These are phyloP conservation scores for Acropternis orthonyx DNA, from an alignment of 2,797 vertebrate genomes.

Conservation along the genomic window DNA sequence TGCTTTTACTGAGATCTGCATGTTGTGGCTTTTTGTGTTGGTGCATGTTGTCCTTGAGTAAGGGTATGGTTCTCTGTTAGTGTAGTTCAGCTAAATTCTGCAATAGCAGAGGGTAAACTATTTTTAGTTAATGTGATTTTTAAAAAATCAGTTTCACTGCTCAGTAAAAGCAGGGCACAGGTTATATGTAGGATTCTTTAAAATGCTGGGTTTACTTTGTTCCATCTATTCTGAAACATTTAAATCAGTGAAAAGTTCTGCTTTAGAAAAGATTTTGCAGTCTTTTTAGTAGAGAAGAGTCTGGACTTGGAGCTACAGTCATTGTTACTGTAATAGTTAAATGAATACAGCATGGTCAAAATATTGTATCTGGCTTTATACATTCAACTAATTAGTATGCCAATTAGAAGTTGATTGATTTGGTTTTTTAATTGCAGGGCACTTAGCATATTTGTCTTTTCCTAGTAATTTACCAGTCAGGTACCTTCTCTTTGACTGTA, in stretches of 20 bases:
- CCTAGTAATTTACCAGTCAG: background rate
- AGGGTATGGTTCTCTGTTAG: background rate
- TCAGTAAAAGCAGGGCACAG: background rate
- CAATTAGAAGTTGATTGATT: background rate
- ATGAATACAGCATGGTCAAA: background rate
- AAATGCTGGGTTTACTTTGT: background rate
- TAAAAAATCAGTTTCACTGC: background rate
- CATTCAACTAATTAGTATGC: background rate
- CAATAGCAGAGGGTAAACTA: background rate
- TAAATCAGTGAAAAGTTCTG: background rate
- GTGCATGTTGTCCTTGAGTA: background rate
- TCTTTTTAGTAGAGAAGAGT: background rate
- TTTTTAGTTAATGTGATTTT: background rate
- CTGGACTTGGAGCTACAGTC: background rate
- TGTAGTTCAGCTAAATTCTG: background rate
- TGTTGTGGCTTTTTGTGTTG: background rate
- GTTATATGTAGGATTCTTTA: background rate
- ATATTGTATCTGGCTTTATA: background rate
- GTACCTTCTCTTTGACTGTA: background rate
- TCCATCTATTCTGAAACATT: background rate
- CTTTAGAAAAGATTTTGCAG: background rate
- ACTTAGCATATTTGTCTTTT: background rate
- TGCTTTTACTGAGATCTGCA: background rate
- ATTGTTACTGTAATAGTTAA: background rate
- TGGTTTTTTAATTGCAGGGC: background rate